Base-by-base conservation (phyloP, 2,113 vertebrate genomes). In the Herpailurus yagouaroundi region DNA sequence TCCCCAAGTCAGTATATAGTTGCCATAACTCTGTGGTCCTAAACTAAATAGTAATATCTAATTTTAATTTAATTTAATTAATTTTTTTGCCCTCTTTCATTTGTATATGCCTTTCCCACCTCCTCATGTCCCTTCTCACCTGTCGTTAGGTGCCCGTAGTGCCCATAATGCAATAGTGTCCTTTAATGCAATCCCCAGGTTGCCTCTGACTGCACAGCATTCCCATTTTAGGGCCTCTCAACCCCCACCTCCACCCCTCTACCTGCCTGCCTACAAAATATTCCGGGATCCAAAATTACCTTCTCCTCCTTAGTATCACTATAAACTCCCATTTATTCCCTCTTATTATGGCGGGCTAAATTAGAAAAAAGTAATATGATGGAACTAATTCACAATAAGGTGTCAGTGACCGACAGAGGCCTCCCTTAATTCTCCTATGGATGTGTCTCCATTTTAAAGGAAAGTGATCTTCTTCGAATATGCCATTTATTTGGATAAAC, bases 381-480 rank as follows among this genome's bases (percentile, higher is more conserved):
- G 91, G 68, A 94, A 50, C 55, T 82, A 64, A 89, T 93, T 77
- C 41, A 33, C 8, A 57, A 15, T 91, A 89, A 69, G 36, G 16
- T 94, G 3, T 36, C 66, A 60, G 4, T 89, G n/a, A 83, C 38
- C 27, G 12, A 3, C 33, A 11, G 80, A 83, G 31, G 13, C 12
- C 15, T 89, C 2, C 57, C 38, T 80, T 92, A 69, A 64, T 57
- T 76, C 83, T 80, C 2, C 19, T 68, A 9, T 29, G 31, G 25
- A 1, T 27, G 18, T 69, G 15, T 95, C 85, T 91, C 66, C 41
- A 38, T 71, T 66, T 63, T 80, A 74, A 93, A 45, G 33, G 19
- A 76, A 41, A 90, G 48, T 25, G 68, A 7, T 18, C 3, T 4
- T 36, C 80, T 84, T 83, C 63, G 55, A 38, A 27, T 81, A 36